Base-by-base conservation (phyloP, 2,113 vertebrate species). In the Laticauda laticaudata region DNA sequence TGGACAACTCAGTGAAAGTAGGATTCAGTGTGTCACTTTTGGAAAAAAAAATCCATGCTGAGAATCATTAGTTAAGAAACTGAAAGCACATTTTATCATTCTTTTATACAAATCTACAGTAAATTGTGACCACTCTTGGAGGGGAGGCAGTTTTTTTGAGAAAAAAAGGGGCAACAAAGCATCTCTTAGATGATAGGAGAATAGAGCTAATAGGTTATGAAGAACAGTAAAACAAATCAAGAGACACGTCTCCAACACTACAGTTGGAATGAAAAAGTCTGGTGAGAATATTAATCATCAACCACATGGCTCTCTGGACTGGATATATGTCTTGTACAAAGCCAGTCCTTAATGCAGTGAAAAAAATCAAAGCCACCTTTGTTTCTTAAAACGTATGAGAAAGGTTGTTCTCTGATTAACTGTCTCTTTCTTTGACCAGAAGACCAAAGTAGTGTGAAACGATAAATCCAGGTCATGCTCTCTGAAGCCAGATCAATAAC, bases 391-490 rank as follows among this genome's bases (percentile, higher is more conserved):
- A 93, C 87, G 45, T 4, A 55, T 43, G 91, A 69, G 39, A 91
- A 59, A n/a, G 89, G 87, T 93, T 48, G 9, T 94, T 93, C 88
- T 95, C 90, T 94, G 94, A 96, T 92, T 92, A 95, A 57, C 86
- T 96, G 59, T 90, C 55, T 95, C 91, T 95, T 85, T 94, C 93
- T 95, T 92, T 93, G 93, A 87, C 91, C 88, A 86, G 90, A 81
- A 95, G 69, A 91, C 89, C 90, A 15, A 14, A 43, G 91, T 4
- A 64, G 34, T 53, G 6, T 15, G 15, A 21, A 88, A 92, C 64
- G 69, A 93, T 93, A 95, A 95, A 95, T 91, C 90, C 92, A 96
- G 95, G 92, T 94, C 69, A 90, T 0, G 4, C 18, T 95, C 87
- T 92, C 92, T 96, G 93, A 92, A 96, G 91, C 45, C 14, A 86